A percentile compares a stretch with the other conserved stretches of the same genome.
Evolutionary conservation across 2,113 vertebrate genomes (phyloP).

Genomic region (Cephalophus harveyi): DNA sequence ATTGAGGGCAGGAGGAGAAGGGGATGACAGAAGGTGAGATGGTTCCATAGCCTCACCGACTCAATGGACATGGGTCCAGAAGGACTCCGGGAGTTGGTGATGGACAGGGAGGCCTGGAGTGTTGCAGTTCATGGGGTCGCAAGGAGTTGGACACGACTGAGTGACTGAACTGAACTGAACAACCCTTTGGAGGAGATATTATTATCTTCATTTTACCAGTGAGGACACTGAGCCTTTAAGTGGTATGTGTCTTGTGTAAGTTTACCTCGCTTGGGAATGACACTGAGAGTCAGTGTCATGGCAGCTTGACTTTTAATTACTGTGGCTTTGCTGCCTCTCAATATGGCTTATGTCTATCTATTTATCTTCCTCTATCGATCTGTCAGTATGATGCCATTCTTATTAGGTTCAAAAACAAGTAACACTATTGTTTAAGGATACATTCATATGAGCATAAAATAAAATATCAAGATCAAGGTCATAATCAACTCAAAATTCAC

Average conservation of each 20-base stretch:
- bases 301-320: not conserved
- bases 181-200: not conserved
- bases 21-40: too few species aligned
- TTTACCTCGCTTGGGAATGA: not conserved
- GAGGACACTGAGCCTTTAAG: not conserved
- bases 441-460: not conserved
- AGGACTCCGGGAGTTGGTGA: too few species aligned
- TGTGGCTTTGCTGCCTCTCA: not conserved
- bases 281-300: not conserved
- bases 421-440: not conserved
- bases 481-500: not conserved
- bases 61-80: too few species aligned
- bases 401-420: not conserved
- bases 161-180: too few species aligned
- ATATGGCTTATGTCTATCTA: not conserved
- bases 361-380: not conserved
- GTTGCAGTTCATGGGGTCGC: rapidly evolving
- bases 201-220: not conserved
- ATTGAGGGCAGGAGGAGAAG: too few species aligned
- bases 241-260: not conserved
- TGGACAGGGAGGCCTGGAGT: too few species aligned
- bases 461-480: not conserved
- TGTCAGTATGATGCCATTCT: not conserved
- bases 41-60: too few species aligned
- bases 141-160: rapidly evolving